A percentile compares a stretch with the other conserved stretches of the same genome.
These are phyloP conservation scores for Propithecus perrieri DNA, from an alignment of 2,797 vertebrate species.

Conservation along the genomic window DNA sequence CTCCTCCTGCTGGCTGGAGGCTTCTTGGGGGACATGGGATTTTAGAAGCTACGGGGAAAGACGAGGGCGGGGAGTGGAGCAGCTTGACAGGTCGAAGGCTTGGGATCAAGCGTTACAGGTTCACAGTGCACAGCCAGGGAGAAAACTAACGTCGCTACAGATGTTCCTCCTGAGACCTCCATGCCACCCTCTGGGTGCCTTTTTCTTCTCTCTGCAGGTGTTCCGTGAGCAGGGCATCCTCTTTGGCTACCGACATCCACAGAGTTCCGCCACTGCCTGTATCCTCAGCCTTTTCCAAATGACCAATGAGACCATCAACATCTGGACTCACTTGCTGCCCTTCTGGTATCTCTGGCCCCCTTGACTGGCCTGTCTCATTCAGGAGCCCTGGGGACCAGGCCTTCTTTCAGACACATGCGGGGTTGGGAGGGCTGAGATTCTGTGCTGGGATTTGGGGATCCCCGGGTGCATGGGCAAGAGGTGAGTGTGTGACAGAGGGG, in stretches of 20 bases:
- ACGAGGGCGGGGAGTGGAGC: neutral
- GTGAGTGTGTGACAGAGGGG: neutral
- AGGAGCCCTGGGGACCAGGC: neutral
- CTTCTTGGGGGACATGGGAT: neutral
- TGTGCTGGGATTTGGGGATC: neutral
- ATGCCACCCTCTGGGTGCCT: accelerated
- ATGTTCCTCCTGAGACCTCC: neutral
- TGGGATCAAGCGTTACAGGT: neutral
- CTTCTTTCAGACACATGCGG: neutral
- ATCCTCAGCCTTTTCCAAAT: conserved; percentile 95
- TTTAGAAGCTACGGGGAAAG: neutral
- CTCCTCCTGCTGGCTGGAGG: neutral
- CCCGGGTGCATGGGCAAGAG: neutral
- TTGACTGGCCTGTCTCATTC: neutral
- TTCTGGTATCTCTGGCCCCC: conserved; percentile 87
- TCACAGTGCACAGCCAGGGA: neutral
- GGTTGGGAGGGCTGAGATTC: neutral
- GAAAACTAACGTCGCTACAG: neutral
- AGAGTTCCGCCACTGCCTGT: conserved; percentile 92
- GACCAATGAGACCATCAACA: conserved; percentile 97
- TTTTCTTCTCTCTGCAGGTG: conserved; percentile 83
- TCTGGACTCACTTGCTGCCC: conserved; percentile 97
- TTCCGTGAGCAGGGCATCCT: conserved; percentile 96
- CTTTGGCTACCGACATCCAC: conserved; percentile 93
- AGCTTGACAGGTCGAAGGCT: neutral